These are phyloP conservation scores for Saxicola maurus DNA, from an alignment of 2,797 vertebrate genomes.

Conservation along the genomic window DNA sequence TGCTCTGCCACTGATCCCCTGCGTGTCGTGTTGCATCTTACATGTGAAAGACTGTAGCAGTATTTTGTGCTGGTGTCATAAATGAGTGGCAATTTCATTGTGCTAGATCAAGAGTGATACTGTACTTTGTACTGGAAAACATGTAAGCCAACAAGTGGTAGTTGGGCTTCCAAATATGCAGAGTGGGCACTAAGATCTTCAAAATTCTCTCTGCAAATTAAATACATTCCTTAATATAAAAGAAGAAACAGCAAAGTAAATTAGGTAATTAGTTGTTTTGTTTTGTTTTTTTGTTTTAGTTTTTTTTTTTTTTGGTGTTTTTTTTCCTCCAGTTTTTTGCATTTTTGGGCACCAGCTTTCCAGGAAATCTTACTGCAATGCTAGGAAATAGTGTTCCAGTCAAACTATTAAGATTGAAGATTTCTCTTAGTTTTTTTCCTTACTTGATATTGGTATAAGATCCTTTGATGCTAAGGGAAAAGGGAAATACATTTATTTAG, in stretches of 20 bases:
- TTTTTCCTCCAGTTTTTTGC: not conserved
- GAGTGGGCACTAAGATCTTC: not conserved
- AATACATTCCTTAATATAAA: not conserved
- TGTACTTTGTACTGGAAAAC: not conserved
- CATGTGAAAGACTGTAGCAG: not conserved
- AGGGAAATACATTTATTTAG: not conserved
- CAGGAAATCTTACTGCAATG: not conserved
- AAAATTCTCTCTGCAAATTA: not conserved
- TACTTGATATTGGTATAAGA: not conserved
- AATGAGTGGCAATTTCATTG: not conserved
- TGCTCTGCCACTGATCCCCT: not conserved
- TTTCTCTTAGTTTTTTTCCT: not conserved
- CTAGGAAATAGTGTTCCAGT: not conserved
- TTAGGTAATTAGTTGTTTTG: not conserved
- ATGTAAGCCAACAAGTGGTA: not conserved
- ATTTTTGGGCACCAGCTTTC: not conserved
- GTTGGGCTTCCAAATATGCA: not conserved
- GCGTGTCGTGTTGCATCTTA: not conserved
- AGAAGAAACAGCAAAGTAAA: not conserved
- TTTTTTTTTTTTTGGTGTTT: accelerated
- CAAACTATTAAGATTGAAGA: not conserved
- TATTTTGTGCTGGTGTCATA: not conserved
- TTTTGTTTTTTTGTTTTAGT: too few relatives aligned
- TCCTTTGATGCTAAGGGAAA: not conserved
- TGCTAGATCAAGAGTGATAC: not conserved